Conservation (phyloP, 1,140 invertebrate genomes). For the Magallana ariakensis region DNA sequence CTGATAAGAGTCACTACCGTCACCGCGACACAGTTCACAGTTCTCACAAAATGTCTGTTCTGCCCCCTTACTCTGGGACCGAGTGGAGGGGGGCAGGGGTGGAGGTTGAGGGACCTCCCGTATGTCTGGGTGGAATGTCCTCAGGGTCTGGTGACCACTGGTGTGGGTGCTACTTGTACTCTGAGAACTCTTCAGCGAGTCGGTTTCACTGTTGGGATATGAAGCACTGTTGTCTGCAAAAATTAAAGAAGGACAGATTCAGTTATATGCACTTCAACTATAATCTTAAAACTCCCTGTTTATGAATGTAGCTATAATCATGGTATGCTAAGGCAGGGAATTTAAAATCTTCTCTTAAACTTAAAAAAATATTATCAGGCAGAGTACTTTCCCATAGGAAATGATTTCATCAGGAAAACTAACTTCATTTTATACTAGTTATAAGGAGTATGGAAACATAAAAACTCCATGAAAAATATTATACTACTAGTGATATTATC, state of each 20-base stretch:
- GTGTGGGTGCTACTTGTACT: conserved; percentile 71
- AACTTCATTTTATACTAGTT: too few relatives aligned
- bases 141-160: conserved; percentile 64
- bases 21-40: conserved; percentile 49
- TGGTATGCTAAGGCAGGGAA: too few relatives aligned
- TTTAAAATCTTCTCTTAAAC: too few relatives aligned
- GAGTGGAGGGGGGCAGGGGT: conserved; percentile 1
- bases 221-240: conserved; percentile 68
- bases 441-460: too few relatives aligned
- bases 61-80: not conserved
- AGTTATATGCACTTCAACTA: not conserved
- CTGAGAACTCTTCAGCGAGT: conserved; percentile 73
- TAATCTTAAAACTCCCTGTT: not conserved
- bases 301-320: too few relatives aligned
- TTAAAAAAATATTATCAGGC: too few relatives aligned
- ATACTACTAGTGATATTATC: too few relatives aligned
- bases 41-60: conserved; percentile 42
- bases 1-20: conserved; percentile 45
- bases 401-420: too few relatives aligned
- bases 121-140: conserved; percentile 69
- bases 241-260: conserved; percentile 6
- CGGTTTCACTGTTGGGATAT: conserved; percentile 73
- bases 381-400: too few relatives aligned
- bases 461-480: too few relatives aligned
- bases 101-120: conserved; percentile 30